These are phyloP conservation scores for Drosophila formosana DNA, from an alignment of 2,888 invertebrate species.

Conservation along the genomic window DNA sequence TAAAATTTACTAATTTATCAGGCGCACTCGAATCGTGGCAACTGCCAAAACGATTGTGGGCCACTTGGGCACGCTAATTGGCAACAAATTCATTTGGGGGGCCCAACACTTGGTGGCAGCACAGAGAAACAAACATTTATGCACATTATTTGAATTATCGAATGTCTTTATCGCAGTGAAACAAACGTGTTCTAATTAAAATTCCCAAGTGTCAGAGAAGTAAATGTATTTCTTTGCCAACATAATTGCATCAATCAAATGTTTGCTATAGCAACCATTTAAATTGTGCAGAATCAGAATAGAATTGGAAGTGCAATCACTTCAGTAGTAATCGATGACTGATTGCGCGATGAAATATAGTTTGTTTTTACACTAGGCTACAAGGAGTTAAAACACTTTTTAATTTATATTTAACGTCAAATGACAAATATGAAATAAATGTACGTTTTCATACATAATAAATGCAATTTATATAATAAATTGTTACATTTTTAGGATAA, in stretches of 20 bases:
- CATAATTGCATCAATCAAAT: constrained; percentile 68
- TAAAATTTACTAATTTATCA: constrained; percentile 72
- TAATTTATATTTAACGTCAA: no score
- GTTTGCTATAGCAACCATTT: constrained; percentile 53
- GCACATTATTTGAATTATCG: neutral
- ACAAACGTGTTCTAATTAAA: constrained; percentile 74
- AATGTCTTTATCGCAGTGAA: constrained; percentile 21
- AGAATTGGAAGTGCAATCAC: constrained; percentile 16
- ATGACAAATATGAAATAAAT: no score
- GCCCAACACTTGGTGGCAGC: neutral
- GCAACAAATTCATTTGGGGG: constrained; percentile 24
- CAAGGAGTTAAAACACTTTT: neutral
- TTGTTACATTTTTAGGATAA: no score
- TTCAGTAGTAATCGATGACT: constrained; percentile 41
- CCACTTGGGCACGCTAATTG: constrained; percentile 54
- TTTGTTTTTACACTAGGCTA: constrained; percentile 27
- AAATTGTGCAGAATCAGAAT: constrained; percentile 17
- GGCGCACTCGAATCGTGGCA: constrained; percentile 40
- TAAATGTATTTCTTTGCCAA: constrained; percentile 40
- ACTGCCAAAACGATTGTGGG: constrained; percentile 5
- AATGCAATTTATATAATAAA: no score
- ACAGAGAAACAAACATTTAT: neutral
- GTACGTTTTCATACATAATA: neutral
- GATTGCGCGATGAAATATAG: constrained; percentile 28
- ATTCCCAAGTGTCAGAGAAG: constrained; percentile 56